Conservation (phyloP, 2,888 invertebrate genomes). For the Melolontha melolontha region DNA sequence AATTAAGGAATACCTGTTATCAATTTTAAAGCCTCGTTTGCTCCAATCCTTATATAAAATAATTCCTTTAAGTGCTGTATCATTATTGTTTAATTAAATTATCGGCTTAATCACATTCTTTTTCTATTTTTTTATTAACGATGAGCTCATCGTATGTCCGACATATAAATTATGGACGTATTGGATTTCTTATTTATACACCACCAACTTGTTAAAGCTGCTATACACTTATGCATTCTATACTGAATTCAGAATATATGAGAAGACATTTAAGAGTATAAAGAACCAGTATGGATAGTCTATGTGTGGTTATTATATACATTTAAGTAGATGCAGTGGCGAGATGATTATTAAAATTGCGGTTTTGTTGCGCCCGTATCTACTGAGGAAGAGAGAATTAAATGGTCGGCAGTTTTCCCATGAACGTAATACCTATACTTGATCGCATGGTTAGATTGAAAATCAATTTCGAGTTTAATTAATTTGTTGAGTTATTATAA, state of each 20-base stretch:
- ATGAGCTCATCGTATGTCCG: neutral
- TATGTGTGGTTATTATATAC: slow-evolving; percentile 18
- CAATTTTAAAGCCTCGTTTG: slow-evolving; percentile 12
- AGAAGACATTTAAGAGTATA: neutral
- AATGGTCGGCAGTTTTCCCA: too few relatives aligned
- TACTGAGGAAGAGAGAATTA: too few relatives aligned
- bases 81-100: slow-evolving; percentile 54
- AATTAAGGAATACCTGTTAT: too few relatives aligned
- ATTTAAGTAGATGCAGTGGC: slow-evolving; percentile 28
- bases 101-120: slow-evolving; percentile 24
- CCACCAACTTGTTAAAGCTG: too few relatives aligned
- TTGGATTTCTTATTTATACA: too few relatives aligned
- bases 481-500: too few relatives aligned
- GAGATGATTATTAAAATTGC: slow-evolving; percentile 21
- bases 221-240: too few relatives aligned
- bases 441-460: too few relatives aligned
- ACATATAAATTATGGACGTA: too few relatives aligned
- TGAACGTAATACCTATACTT: too few relatives aligned
- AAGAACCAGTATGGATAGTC: neutral
- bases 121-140: slow-evolving; percentile 5
- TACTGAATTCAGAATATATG: too few relatives aligned
- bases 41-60: slow-evolving; percentile 10
- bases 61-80: slow-evolving; percentile 49
- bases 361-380: neutral
- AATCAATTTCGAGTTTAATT: too few relatives aligned